Conservation (phyloP, 2,797 vertebrate species). For the Erethizon dorsatum region DNA sequence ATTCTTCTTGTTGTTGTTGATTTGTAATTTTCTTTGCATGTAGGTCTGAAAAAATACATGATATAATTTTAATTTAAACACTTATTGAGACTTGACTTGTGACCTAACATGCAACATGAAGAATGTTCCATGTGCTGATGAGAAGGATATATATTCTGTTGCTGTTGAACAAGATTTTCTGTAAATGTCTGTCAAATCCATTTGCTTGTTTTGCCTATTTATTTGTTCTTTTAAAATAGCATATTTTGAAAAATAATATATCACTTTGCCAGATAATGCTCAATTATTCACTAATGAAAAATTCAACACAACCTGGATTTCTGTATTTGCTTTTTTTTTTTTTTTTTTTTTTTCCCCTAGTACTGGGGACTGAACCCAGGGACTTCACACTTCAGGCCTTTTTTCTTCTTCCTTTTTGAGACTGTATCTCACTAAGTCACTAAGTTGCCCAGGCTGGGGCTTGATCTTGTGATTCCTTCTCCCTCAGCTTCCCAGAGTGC, state of each 20-base stretch:
- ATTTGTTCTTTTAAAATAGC: conserved; percentile 49
- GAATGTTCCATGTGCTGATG: not conserved
- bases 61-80: not conserved
- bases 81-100: not conserved
- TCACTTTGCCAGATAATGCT: conserved; percentile 22
- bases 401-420: not conserved
- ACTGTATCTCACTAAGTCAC: not conserved
- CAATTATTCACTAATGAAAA: conserved; percentile 59
- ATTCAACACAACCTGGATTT: conserved; percentile 34
- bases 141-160: not conserved
- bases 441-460: not conserved
- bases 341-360: not conserved
- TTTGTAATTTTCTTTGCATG: not conserved
- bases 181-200: not conserved
- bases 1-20: not conserved
- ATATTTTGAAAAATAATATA: conserved; percentile 34
- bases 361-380: not conserved
- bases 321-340: conserved; percentile 30
- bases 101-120: not conserved
- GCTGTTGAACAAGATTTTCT: not conserved
- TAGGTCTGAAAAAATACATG: not conserved
- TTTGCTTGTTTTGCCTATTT: conserved; percentile 35
- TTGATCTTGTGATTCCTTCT: not conserved
- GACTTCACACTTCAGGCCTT: not conserved
- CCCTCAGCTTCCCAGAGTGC: not conserved